Evolutionary conservation across 2,888 invertebrate genomes (phyloP).

Genomic region (Nymphalis c-album): DNA sequence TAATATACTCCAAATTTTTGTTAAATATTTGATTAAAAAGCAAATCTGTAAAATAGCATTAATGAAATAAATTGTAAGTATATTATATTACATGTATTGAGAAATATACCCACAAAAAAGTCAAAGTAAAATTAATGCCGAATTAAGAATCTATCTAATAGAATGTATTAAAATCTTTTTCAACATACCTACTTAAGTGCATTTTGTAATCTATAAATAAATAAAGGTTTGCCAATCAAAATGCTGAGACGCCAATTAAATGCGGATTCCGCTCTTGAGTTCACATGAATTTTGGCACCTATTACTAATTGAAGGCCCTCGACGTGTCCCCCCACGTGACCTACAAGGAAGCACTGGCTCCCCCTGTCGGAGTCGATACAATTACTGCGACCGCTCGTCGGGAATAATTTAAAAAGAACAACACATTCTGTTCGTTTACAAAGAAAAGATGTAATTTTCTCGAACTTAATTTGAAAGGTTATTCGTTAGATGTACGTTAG

Average conservation of each 20-base stretch:
- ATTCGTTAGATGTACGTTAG: not conserved
- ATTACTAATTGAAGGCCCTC: conserved; percentile 38
- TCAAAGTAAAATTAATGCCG: too few species aligned
- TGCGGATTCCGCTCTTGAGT: conserved; percentile 24
- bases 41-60: too few species aligned
- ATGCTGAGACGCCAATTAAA: conserved; percentile 30
- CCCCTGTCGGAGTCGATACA: conserved; percentile 14
- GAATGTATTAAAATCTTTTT: too few species aligned
- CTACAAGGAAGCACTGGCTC: conserved; percentile 15
- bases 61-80: too few species aligned
- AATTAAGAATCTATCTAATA: too few species aligned
- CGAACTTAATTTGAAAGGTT: not conserved
- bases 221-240: not conserved
- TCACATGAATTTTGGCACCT: conserved; percentile 35
- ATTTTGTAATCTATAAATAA: not conserved
- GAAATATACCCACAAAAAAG: too few species aligned
- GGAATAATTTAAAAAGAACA: conserved; percentile 15
- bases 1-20: too few species aligned
- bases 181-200: too few species aligned
- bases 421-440: not conserved
- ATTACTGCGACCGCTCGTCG: conserved; percentile 16
- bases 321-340: conserved; percentile 19
- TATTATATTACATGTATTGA: too few species aligned
- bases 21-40: too few species aligned
- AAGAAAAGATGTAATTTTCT: conserved; percentile 3